Base-by-base conservation (phyloP, 2,888 invertebrate species). In the Melanargia galathea region DNA sequence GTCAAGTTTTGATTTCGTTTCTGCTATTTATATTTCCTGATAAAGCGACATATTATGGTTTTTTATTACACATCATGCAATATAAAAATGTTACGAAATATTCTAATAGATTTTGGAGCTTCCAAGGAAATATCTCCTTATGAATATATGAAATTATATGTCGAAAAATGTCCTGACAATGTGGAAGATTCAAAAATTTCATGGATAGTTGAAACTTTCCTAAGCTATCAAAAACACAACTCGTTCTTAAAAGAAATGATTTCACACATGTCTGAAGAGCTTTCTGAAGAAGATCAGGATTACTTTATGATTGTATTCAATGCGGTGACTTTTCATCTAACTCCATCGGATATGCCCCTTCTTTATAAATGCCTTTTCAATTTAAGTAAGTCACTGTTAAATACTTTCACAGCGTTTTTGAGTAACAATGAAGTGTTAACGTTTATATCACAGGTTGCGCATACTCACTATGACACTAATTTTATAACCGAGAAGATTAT, bases 401-500 rank as follows among this genome's bases (percentile, higher is more conserved):
- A 74, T 52, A 76, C 74, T 2, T 82, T 93, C 43, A 79, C 92
- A 18, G 80, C 80, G 52, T 92, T 86, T 73, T 79, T 93, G 54
- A 80, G 82, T 35, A 84, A 86, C 60, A 87, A 92, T 70, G 87
- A 92, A 72, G 83, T 87, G 57, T 75, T 92, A 52, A 76, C 85
- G 40, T 82, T 79, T 43, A 82, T 92, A 66, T 84, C 92, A 13
- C 84, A 90, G 78, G 78, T 87, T 64, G 92, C 91, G 33, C 87
- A 91, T 70, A 70, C 75, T 46, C 74, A 82, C 70, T 93, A 92
- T 70, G 93, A 93, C 63, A 87, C 87, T 46, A 83, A 79, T 33
- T 93, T 87, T 70, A 84, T 92, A 22, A 81, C 92, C 3, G 83
- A 92, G 43, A 87, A 88, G 67, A 90, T 93, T 52, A 81, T 93